Conservation (phyloP, 2,888 invertebrate species). For the Thysanoteuthis rhombus region DNA sequence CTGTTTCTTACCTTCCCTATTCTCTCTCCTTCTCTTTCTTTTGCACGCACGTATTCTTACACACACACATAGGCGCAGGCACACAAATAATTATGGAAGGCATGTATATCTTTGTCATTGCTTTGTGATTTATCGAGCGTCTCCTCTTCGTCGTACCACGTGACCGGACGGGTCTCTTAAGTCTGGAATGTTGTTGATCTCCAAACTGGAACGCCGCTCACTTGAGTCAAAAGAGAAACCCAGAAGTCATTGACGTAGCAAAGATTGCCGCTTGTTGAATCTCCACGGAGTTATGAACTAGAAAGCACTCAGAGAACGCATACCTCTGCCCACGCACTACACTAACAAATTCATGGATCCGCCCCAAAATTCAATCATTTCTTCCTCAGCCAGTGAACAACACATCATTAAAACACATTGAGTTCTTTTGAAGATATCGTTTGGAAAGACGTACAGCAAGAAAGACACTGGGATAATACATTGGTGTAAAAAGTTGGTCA, state of each 20-base stretch:
- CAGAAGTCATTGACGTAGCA: background rate
- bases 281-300: no score
- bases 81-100: background rate
- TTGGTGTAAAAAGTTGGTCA: no score
- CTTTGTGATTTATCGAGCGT: background rate
- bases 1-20: background rate
- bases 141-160: background rate
- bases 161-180: conserved; percentile 12
- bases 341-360: no score
- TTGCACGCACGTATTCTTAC: background rate
- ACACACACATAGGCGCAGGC: background rate
- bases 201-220: background rate
- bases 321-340: no score
- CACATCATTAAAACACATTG: no score
- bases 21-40: background rate
- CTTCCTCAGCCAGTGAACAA: no score
- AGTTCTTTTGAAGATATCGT: no score
- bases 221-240: background rate
- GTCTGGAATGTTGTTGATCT: background rate
- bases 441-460: no score
- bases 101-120: background rate
- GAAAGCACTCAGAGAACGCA: no score
- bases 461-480: no score
- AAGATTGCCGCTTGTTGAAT: no score
- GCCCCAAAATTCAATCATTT: no score